Conservation (phyloP, 2,113 vertebrate species). For the Gallinago paraguaiae region DNA sequence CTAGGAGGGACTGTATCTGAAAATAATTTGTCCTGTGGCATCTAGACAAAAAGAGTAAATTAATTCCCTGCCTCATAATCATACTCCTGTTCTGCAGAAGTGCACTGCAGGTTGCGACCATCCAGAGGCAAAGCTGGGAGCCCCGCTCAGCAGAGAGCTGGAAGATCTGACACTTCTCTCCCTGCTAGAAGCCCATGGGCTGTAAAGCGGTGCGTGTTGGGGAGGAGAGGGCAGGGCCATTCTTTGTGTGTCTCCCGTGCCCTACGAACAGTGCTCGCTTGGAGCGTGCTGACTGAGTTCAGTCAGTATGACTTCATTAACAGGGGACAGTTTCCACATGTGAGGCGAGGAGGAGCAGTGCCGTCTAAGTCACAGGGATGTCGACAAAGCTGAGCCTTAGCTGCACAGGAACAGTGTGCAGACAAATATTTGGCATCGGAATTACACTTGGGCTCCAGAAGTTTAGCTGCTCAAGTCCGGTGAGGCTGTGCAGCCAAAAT, state of each 20-base stretch:
- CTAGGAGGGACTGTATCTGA: neutral
- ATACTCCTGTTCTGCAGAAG: neutral
- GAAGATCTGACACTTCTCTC: neutral
- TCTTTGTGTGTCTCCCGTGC: neutral
- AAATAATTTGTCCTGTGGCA: neutral
- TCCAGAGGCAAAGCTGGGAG: neutral
- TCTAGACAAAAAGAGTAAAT: neutral
- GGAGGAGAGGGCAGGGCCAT: neutral
- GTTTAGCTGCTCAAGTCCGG: slow-evolving; percentile 54
- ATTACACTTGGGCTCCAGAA: slow-evolving; percentile 42
- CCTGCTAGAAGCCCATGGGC: neutral
- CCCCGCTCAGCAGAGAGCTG: neutral
- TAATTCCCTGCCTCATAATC: neutral
- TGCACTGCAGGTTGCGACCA: neutral
- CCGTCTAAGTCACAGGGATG: slow-evolving; percentile 52
- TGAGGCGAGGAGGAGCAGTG: slow-evolving; percentile 43
- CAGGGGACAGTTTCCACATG: slow-evolving; percentile 56
- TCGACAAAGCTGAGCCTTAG: slow-evolving; percentile 58
- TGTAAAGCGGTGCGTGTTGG: neutral
- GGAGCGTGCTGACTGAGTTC: neutral
- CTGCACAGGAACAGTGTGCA: slow-evolving; percentile 44
- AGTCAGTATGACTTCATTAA: slow-evolving; percentile 66
- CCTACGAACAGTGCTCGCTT: neutral
- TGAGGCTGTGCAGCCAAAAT: slow-evolving; percentile 56
- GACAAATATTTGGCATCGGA: slow-evolving; percentile 75